phyloP scores from a whole-genome alignment of 2,797 vertebrate species.

The Sarcoramphus papa region DNA sequence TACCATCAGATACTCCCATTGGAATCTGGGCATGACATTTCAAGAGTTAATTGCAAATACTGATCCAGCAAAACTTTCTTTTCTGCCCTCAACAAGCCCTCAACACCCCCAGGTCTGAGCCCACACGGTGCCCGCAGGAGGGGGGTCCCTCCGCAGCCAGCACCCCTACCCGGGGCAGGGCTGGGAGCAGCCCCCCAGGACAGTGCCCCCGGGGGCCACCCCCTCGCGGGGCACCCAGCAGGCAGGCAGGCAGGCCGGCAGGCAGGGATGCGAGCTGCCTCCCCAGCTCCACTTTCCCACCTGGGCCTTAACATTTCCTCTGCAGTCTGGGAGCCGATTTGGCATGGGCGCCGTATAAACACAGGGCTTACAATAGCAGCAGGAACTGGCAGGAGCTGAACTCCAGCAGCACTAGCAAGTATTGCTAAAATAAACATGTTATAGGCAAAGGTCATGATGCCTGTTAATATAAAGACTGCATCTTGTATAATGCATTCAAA shows the following conservation, averaged over 20 bases:
- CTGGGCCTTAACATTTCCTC: background rate
- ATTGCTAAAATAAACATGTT: constrained; percentile 48
- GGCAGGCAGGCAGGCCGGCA: background rate
- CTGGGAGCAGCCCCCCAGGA: background rate
- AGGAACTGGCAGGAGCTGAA: background rate
- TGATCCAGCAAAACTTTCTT: background rate
- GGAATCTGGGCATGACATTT: background rate
- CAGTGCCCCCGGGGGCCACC: rapidly evolving
- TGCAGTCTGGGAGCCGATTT: background rate
- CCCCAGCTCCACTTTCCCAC: background rate
- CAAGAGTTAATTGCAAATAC: background rate
- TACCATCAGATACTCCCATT: background rate
- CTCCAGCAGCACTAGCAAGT: background rate
- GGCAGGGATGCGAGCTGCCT: background rate
- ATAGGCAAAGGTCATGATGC: constrained; percentile 35
- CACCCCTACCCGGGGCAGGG: background rate
- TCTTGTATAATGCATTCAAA: constrained; percentile 50
- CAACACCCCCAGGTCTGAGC: rapidly evolving
- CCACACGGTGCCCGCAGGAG: rapidly evolving
- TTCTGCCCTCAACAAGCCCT: background rate
- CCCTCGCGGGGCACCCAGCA: too few relatives aligned
- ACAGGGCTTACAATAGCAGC: background rate
- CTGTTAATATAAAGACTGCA: constrained; percentile 38
- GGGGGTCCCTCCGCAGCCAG: background rate
- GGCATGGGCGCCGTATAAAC: background rate